Evolutionary conservation across 2,113 vertebrate genomes (phyloP).

Genomic region (Lepus americanus): DNA sequence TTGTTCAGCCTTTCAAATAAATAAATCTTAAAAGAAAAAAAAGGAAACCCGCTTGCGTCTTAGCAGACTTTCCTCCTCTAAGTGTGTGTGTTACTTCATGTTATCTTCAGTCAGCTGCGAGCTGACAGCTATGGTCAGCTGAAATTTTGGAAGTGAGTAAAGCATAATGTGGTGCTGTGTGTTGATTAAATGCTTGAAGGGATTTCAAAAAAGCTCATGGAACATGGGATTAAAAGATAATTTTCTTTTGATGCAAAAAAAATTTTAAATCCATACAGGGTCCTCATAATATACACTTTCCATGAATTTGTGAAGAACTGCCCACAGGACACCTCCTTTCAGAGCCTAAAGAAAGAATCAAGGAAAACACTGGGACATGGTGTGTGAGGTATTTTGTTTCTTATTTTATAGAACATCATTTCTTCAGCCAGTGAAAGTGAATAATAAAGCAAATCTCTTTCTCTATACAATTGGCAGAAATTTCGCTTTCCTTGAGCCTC

Average conservation of each 20-base stretch:
- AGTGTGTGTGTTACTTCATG: fast-evolving
- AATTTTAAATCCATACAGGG: too few relatives aligned
- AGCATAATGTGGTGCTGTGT: too few relatives aligned
- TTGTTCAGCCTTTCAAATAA: too few relatives aligned
- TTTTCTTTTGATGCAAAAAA: too few relatives aligned
- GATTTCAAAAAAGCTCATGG: too few relatives aligned
- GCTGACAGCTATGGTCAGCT: not conserved
- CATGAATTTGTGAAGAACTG: too few relatives aligned
- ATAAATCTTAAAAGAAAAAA: too few relatives aligned
- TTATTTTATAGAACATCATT: not conserved
- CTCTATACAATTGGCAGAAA: not conserved
- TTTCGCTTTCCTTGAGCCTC: not conserved
- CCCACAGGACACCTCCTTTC: not conserved
- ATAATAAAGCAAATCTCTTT: not conserved
- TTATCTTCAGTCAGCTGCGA: not conserved
- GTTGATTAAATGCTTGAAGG: too few relatives aligned
- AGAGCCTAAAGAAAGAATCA: not conserved
- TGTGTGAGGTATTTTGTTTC: not conserved
- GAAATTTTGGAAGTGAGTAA: not conserved
- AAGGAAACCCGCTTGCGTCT: not conserved
- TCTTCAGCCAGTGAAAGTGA: not conserved
- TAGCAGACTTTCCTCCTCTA: not conserved
- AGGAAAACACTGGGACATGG: not conserved
- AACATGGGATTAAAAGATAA: too few relatives aligned
- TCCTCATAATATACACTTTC: too few relatives aligned